phyloP scores from a whole-genome alignment of 1,140 invertebrate species.

The Zelostemma sp. region DNA sequence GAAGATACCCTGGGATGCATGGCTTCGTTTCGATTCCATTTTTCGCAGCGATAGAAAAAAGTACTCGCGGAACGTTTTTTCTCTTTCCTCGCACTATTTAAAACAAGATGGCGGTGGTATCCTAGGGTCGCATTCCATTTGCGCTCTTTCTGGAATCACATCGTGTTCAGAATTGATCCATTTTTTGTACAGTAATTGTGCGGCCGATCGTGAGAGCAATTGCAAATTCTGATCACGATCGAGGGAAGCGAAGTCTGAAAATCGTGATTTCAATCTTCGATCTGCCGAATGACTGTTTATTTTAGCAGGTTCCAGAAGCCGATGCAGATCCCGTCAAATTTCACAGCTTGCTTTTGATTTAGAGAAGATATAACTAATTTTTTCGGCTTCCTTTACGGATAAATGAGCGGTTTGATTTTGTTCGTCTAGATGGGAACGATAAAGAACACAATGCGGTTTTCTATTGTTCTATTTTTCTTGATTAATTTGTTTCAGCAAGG shows the following conservation, averaged over 20 bases:
- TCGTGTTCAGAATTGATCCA: conserved; percentile 53
- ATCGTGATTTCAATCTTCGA: conserved; percentile 43
- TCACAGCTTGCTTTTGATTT: conserved; percentile 63
- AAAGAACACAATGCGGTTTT: conserved; percentile 25
- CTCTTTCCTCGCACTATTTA: not conserved
- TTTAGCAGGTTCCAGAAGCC: conserved; percentile 66
- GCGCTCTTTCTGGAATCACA: conserved; percentile 32
- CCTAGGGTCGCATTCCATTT: conserved; percentile 38
- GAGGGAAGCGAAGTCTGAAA: conserved; percentile 24
- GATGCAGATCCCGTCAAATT: conserved; percentile 59
- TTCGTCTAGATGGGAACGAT: conserved; percentile 20
- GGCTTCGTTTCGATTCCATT: conserved; percentile 1
- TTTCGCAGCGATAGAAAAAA: not conserved
- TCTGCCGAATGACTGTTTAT: conserved; percentile 42
- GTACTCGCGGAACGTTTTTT: not conserved
- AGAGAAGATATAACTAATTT: conserved; percentile 52
- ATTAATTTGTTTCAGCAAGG: conserved; percentile 69
- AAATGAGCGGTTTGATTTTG: conserved; percentile 22
- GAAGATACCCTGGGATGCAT: conserved; percentile 30
- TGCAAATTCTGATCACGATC: conserved; percentile 54
- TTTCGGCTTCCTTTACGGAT: conserved; percentile 49
- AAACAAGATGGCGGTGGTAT: conserved; percentile 15
- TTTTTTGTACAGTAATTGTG: no score
- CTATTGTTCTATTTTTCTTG: conserved; percentile 49
- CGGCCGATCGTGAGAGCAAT: no score